Evolutionary conservation across 2,888 invertebrate species (phyloP).

Genomic region (Ormyrus thymus): DNA sequence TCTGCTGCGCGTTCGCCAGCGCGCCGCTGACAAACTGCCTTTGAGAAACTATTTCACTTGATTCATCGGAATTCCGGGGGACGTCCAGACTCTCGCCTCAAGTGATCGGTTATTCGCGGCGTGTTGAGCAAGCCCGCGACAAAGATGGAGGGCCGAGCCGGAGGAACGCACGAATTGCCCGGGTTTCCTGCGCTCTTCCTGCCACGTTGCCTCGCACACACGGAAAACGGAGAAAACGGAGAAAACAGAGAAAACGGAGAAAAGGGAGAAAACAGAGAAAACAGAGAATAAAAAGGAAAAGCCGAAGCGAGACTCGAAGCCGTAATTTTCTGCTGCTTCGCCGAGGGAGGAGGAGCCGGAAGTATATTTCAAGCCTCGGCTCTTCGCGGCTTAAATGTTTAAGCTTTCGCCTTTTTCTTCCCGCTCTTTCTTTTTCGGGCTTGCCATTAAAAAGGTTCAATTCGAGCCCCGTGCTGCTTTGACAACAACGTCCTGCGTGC

Average conservation of each 20-base stretch:
- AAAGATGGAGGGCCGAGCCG: neutral
- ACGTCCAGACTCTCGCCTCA: conserved; percentile 35
- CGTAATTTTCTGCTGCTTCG: conserved; percentile 62
- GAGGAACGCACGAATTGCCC: too few relatives aligned
- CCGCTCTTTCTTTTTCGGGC: neutral
- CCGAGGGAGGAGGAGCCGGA: conserved; percentile 52
- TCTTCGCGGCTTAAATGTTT: conserved; percentile 9
- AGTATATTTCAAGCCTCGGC: conserved; percentile 29
- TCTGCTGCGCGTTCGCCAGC: too few relatives aligned
- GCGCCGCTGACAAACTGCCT: conserved; percentile 41
- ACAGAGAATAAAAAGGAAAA: conserved; percentile 20
- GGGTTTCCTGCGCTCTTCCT: too few relatives aligned
- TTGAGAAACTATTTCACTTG: conserved; percentile 49
- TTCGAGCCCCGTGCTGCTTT: conserved; percentile 20
- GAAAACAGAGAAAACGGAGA: neutral
- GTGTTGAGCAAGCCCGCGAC: conserved; percentile 28
- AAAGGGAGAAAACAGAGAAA: neutral
- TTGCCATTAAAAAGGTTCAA: neutral
- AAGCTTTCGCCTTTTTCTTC: neutral
- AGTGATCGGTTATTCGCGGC: conserved; percentile 53
- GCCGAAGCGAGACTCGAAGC: conserved; percentile 41
- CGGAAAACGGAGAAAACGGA: too few relatives aligned
- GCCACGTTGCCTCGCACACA: too few relatives aligned
- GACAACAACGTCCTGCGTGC: conserved; percentile 2
- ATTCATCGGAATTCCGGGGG: conserved; percentile 42